Percentiles rank a stretch among this genome's conserved stretches.
Evolutionary conservation across 2,888 invertebrate genomes (phyloP).

Genomic region (Hirtodrosophila cameraria): DNA sequence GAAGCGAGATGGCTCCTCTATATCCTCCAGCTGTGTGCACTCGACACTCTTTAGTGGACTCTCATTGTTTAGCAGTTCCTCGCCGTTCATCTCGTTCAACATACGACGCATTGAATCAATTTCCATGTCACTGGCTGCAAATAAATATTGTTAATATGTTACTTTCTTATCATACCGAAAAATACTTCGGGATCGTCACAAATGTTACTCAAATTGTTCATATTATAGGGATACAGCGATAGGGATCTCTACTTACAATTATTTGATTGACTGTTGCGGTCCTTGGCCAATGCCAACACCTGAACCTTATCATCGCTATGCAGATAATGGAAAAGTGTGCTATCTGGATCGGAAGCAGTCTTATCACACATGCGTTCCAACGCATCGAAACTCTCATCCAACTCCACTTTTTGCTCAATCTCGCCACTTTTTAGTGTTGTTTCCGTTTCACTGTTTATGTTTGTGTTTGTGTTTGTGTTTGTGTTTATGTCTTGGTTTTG

Average conservation of each 20-base stretch:
- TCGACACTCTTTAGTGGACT: too few relatives aligned
- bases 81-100: too few relatives aligned
- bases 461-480: background rate
- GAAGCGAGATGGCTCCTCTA: too few relatives aligned
- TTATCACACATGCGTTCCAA: conserved; percentile 83
- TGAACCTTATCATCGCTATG: conserved; percentile 70
- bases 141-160: too few relatives aligned
- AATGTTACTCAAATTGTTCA: too few relatives aligned
- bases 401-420: conserved; percentile 6
- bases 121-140: too few relatives aligned
- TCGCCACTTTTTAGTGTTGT: background rate
- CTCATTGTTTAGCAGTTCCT: too few relatives aligned
- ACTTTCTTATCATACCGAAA: too few relatives aligned
- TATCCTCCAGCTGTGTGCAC: too few relatives aligned
- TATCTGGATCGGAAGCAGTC: conserved; percentile 82
- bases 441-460: background rate
- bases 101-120: too few relatives aligned
- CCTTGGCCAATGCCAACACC: conserved; percentile 58
- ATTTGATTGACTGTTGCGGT: conserved; percentile 32
- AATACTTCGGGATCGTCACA: too few relatives aligned
- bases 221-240: too few relatives aligned
- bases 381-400: conserved; percentile 80
- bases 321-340: conserved; percentile 80
- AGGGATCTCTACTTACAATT: conserved; percentile 24
- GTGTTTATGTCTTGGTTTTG: conserved; percentile 5